These are phyloP conservation scores for Apeltes quadracus DNA, from an alignment of 2,113 vertebrate genomes.

Conservation along the genomic window DNA sequence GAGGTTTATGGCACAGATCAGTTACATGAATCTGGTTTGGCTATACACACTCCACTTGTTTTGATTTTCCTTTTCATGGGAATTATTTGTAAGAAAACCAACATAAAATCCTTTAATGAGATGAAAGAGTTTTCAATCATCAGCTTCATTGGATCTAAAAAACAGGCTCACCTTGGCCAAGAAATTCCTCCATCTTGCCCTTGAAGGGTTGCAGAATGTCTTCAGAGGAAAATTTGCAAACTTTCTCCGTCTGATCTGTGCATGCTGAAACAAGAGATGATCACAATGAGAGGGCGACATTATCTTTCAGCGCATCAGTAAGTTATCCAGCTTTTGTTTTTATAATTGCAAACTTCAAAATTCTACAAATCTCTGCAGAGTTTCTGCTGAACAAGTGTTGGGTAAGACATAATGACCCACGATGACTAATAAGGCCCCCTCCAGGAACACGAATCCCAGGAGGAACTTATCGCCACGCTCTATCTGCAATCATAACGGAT, in stretches of 20 bases:
- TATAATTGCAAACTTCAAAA: constrained; percentile 21
- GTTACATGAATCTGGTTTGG: neutral
- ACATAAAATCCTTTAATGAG: neutral
- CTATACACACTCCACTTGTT: neutral
- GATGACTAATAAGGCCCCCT: constrained; percentile 62
- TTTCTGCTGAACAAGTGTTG: constrained; percentile 59
- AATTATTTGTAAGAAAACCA: constrained; percentile 6
- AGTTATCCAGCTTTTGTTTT: constrained; percentile 22
- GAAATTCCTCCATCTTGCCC: constrained; percentile 92
- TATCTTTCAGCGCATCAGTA: constrained; percentile 19
- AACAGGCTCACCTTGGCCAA: constrained; percentile 86
- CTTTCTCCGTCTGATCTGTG: constrained; percentile 88
- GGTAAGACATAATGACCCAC: constrained; percentile 56
- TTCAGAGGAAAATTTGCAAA: constrained; percentile 88
- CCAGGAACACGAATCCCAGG: constrained; percentile 47
- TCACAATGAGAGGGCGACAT: constrained; percentile 12
- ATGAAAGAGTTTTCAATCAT: constrained; percentile 2
- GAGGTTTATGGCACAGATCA: neutral
- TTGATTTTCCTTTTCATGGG: constrained; percentile 1
- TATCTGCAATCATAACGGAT: constrained; percentile 66
- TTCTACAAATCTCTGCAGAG: constrained; percentile 36
- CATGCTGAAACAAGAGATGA: constrained; percentile 83
- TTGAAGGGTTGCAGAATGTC: constrained; percentile 95
- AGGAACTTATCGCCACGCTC: constrained; percentile 55
- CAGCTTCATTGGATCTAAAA: neutral